These are phyloP conservation scores for Enteromius radiatus DNA, from an alignment of 2,797 vertebrate genomes.

Conservation along the genomic window DNA sequence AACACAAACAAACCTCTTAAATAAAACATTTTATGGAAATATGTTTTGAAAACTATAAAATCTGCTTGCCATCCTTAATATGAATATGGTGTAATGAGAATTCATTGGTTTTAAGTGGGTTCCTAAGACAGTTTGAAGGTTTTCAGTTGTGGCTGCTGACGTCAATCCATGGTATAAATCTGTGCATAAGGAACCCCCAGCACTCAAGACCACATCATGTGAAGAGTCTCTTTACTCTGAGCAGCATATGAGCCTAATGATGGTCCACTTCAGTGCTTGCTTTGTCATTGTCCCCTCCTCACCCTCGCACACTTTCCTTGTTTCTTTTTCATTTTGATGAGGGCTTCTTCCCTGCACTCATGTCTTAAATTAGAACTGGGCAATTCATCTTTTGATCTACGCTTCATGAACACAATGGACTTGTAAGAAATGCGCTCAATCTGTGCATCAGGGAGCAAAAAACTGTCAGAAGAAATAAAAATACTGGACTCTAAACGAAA, in stretches of 20 bases:
- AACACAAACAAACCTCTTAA: not conserved
- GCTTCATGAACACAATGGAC: not conserved
- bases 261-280: conserved; percentile 39
- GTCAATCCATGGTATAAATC: not conserved
- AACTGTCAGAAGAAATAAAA: not conserved
- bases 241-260: conserved; percentile 53
- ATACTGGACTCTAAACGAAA: not conserved
- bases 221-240: conserved; percentile 60
- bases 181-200: conserved; percentile 31
- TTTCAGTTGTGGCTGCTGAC: conserved; percentile 10
- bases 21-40: not conserved
- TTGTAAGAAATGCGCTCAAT: conserved; percentile 17
- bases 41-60: not conserved
- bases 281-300: conserved; percentile 52
- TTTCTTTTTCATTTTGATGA: conserved; percentile 30
- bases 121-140: not conserved
- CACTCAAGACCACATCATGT: conserved; percentile 59
- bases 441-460: not conserved
- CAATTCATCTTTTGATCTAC: conserved; percentile 49
- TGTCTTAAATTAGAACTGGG: conserved; percentile 38
- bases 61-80: not conserved
- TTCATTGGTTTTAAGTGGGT: not conserved
- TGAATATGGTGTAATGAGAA: not conserved
- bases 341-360: conserved; percentile 3
- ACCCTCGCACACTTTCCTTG: conserved; percentile 55